Conservation (phyloP, 2,888 invertebrate genomes). For the Drosophila testacea region DNA sequence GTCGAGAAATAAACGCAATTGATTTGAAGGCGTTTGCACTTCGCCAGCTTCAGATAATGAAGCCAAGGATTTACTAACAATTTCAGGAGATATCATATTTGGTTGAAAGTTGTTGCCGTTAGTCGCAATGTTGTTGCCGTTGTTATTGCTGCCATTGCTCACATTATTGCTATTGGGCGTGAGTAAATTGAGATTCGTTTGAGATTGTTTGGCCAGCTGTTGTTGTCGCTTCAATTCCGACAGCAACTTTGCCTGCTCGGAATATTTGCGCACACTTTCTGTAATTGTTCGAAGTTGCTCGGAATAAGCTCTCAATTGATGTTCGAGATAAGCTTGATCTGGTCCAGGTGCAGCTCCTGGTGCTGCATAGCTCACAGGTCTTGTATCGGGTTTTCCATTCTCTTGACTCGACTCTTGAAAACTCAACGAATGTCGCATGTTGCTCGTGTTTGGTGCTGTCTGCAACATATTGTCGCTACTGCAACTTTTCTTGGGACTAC, state of each 20-base stretch:
- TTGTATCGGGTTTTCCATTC: constrained; percentile 48
- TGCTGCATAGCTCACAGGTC: constrained; percentile 84
- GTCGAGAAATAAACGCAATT: constrained; percentile 83
- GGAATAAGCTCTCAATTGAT: constrained; percentile 84
- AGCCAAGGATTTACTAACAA: constrained; percentile 83
- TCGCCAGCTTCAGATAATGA: constrained; percentile 78
- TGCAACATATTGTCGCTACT: constrained; percentile 80
- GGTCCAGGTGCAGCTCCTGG: constrained; percentile 71
- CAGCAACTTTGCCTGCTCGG: constrained; percentile 84
- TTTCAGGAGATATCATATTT: constrained; percentile 83
- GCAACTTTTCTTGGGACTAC: constrained; percentile 79
- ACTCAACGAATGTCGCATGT: constrained; percentile 84
- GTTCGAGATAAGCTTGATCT: constrained; percentile 85
- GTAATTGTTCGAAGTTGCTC: constrained; percentile 85
- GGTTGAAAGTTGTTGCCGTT: constrained; percentile 74
- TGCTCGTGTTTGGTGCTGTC: constrained; percentile 38
- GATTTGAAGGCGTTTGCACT: constrained; percentile 84
- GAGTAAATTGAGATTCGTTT: constrained; percentile 64
- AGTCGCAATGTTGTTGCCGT: constrained; percentile 4
- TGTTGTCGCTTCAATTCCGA: constrained; percentile 85
- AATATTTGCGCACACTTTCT: constrained; percentile 85
- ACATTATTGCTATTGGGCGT: constrained; percentile 50
- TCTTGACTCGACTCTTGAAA: constrained; percentile 74
- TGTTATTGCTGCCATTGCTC: constrained; percentile 18
- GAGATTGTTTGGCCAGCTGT: constrained; percentile 78